Evolutionary conservation across 2,113 vertebrate species (phyloP), one percentile per base, ranked within the genome.

Genomic region (Thalassarche chlororhynchos): DNA sequence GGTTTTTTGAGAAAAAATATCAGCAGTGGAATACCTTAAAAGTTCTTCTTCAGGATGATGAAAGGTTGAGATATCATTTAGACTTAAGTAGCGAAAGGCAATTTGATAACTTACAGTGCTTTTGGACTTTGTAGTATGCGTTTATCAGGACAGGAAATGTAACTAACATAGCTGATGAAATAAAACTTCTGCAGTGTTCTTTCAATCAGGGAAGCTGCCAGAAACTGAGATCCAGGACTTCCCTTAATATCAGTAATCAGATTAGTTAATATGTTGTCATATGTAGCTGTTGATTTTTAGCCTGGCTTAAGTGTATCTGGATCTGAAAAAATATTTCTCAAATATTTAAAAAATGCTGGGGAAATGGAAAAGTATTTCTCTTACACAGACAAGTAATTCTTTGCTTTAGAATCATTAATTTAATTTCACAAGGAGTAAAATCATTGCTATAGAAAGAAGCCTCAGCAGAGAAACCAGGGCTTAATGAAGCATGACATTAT

Each of bases 111-210:
- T 93, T 92, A 69, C 97, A 98, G 95, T 90, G 93, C 94, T 96
- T 97, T 97, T 94, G 92, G 93, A 96, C 96, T 97, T 98, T 90
- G 94, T 95, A 61, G 44, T 64, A 87, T 91, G 24, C 15, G 9
- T 85, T 97, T 98, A 98, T 97, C 95, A 95, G 97, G 97, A 97
- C 89, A 86, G 96, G 97, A 97, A 98, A 89, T 84, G 84, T 86
- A 96, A 94, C 89, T 89, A 85, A 28, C 15, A 64, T 62, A 91
- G 90, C 82, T 91, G 97, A 97, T 97, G 96, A 98, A 98, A 98
- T 96, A 66, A 76, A 34, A 82, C 82, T 94, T 97, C 88, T 97
- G 55, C 57, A 60, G 72, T 85, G 81, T 86, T 96, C 94, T 97
- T 97, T 97, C 92, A 96, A 42, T 94, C 94, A 95, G 44, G 70